A percentile compares a stretch with the other conserved stretches of the same genome.
These are phyloP conservation scores for Schlechtendalia chinensis DNA, from an alignment of 1,140 invertebrate species.

Conservation along the genomic window DNA sequence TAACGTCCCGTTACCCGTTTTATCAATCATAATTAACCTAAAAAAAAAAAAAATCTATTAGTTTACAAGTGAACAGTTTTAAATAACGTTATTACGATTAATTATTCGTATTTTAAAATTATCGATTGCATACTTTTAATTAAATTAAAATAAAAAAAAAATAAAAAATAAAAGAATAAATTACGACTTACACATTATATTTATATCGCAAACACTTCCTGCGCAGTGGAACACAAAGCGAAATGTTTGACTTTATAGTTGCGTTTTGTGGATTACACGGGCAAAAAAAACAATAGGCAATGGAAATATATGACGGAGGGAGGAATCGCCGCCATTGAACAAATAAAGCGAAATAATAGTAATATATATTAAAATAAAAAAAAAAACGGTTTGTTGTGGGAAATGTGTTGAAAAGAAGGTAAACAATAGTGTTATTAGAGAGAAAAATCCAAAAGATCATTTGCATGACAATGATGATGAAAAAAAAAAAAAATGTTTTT, in stretches of 20 bases:
- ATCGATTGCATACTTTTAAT: too few relatives aligned
- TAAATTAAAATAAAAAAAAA: too few relatives aligned
- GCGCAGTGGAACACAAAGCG: not conserved
- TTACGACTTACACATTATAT: too few relatives aligned
- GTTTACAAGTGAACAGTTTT: too few relatives aligned
- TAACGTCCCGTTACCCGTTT: too few relatives aligned
- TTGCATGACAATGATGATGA: constrained; percentile 22
- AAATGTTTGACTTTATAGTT: constrained; percentile 7
- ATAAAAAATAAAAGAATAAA: too few relatives aligned
- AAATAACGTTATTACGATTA: too few relatives aligned
- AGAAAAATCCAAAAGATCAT: constrained; percentile 20
- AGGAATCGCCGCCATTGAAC: not conserved
- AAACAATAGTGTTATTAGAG: constrained; percentile 37
- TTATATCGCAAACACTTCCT: too few relatives aligned
- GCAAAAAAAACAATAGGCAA: constrained; percentile 17
- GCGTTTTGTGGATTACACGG: not conserved
- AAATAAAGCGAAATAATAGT: not conserved
- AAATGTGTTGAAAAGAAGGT: constrained; percentile 13
- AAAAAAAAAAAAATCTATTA: too few relatives aligned
- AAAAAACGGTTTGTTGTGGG: not conserved
- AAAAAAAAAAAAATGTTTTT: not conserved
- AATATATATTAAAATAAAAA: not conserved
- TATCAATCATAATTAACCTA: too few relatives aligned
- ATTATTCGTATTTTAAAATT: too few relatives aligned
- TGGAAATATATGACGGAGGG: constrained; percentile 2